These are phyloP conservation scores for Apeira syringaria DNA, from an alignment of 2,888 invertebrate species.

Conservation along the genomic window DNA sequence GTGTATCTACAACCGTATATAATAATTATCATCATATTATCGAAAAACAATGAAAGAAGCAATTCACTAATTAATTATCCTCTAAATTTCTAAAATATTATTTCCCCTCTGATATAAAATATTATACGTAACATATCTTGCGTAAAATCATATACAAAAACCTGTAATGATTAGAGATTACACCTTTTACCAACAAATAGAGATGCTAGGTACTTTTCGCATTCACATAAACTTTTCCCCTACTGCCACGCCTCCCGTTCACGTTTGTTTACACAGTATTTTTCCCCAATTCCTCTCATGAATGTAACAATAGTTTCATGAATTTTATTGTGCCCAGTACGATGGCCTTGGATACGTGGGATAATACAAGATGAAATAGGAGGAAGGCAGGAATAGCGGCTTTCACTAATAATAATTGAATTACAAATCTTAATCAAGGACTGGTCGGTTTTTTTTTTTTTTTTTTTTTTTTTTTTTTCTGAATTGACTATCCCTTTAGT, in stretches of 20 bases:
- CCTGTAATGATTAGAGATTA: constrained; percentile 3
- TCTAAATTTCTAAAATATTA: no score
- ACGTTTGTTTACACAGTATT: constrained; percentile 38
- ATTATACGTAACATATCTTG: constrained; percentile 23
- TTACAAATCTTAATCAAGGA: no score
- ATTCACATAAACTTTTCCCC: constrained; percentile 13
- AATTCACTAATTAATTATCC: no score
- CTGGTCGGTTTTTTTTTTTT: no score
- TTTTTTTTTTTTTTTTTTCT: no score
- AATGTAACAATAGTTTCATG: constrained; percentile 56
- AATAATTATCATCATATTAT: no score
- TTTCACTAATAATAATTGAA: constrained; percentile 50
- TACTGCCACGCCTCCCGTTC: constrained; percentile 26
- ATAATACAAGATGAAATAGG: constrained; percentile 28
- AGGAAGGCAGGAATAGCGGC: constrained; percentile 36
- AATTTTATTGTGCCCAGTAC: constrained; percentile 49
- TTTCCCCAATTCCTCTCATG: constrained; percentile 45
- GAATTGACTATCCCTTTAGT: no score
- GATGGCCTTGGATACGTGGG: constrained; percentile 29
- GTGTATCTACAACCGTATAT: no score
- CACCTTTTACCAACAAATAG: constrained; percentile 1
- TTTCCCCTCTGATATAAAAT: no score
- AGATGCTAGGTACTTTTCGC: constrained; percentile 2
- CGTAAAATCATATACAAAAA: constrained; percentile 13
- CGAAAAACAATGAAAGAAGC: no score